phyloP scores from a whole-genome alignment of 2,888 invertebrate species.

The Caenorhabditis imperialis region DNA sequence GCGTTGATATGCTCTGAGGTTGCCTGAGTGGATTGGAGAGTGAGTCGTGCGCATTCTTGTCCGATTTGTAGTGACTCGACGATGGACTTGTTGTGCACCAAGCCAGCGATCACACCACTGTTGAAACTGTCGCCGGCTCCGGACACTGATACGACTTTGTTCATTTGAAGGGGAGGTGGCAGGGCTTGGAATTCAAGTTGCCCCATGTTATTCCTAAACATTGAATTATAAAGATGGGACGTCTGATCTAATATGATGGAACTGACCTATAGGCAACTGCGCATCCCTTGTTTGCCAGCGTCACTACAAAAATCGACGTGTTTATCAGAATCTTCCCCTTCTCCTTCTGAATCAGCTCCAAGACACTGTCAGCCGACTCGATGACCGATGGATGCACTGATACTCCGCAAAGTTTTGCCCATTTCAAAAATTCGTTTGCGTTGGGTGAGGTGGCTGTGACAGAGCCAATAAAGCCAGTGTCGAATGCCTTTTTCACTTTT shows the following conservation, averaged over 20 bases:
- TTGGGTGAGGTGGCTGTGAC: conserved; percentile 67
- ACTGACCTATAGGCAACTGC: conserved; percentile 50
- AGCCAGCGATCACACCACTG: conserved; percentile 56
- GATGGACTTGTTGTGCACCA: conserved; percentile 37
- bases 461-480: conserved; percentile 51
- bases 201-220: conserved; percentile 30
- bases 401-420: conserved; percentile 39
- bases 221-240: not conserved
- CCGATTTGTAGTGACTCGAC: conserved; percentile 47
- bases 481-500: conserved; percentile 78
- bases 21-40: conserved; percentile 41
- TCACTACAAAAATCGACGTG: conserved; percentile 55
- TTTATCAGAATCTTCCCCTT: conserved; percentile 31
- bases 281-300: conserved; percentile 58
- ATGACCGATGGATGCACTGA: conserved; percentile 22
- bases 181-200: conserved; percentile 25
- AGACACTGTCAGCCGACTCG: conserved; percentile 26
- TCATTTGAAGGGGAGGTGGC: conserved; percentile 33
- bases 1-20: conserved; percentile 33
- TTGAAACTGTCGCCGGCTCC: conserved; percentile 74
- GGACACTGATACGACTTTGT: conserved; percentile 70
- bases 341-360: conserved; percentile 39
- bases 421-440: conserved; percentile 61
- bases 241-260: not conserved
- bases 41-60: conserved; percentile 50